Base-by-base conservation (phyloP, 2,888 invertebrate genomes). In the Lagria hirta region DNA sequence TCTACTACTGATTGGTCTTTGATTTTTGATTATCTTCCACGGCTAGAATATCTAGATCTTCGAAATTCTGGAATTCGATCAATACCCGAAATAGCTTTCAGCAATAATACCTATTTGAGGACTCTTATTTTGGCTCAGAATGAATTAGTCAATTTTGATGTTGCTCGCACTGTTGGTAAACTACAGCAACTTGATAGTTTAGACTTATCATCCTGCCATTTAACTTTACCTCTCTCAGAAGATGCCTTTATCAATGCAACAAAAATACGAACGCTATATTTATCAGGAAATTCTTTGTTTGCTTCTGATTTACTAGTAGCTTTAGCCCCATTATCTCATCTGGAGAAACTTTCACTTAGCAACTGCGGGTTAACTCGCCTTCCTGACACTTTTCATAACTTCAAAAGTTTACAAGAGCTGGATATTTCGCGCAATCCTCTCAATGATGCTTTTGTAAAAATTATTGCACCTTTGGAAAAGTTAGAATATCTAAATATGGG, bases 401-500 rank as follows among this genome's bases (percentile, higher is more conserved):
- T 84, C 44, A 79, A 80, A 54, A 76, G 81, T 59, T 74, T 86
- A 10, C 75, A 80, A 54, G 83, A 84, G 60, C 71, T 85, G 21
- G 84, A 84, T 57, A 81, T 85, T 60, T 84, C 84, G 0, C 76
- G 81, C 59, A 85, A 85, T 66, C 84, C 85, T 1, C 69, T 85
- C 1, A 77, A 79, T 26, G 80, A 83, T 57, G 84, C 82, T 0
- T 84, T 84, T 61, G 80, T 81, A 4, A 77, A 76, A 54, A 64
- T 84, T 14, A 66, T 84, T 10, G 80, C 80, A 2, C 84, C 84
- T 0, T 66, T 85, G 1, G 78, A 80, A 44, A 80, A 81, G 7
- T 68, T 86, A 22, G 81, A 83, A 64, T 83, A 81, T 58, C 70
- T 85, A 2, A 83, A 85, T 64, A 84, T 86, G 84, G 83, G 84